These are phyloP conservation scores for Venustoraphidia nigricollis DNA, from an alignment of 2,888 invertebrate species.

Conservation along the genomic window DNA sequence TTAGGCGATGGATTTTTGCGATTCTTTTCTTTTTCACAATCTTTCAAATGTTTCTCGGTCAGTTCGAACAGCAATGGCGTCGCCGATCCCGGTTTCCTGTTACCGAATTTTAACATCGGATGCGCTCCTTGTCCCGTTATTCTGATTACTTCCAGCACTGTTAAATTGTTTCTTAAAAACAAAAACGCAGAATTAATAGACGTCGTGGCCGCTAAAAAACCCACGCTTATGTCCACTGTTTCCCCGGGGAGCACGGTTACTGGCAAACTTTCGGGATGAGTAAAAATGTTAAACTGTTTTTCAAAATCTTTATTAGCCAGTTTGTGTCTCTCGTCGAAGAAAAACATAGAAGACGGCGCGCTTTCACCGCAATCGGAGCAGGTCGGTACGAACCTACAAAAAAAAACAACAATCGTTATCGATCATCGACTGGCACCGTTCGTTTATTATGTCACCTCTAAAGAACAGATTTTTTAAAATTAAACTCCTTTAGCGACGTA, in stretches of 20 bases:
- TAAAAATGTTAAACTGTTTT: constrained; percentile 7
- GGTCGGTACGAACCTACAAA: constrained; percentile 17
- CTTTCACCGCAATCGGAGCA: constrained; percentile 14
- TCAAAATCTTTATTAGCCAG: constrained; percentile 4
- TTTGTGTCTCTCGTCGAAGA: constrained; percentile 9
- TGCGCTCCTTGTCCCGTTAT: constrained; percentile 71
- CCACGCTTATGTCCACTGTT: constrained; percentile 30
- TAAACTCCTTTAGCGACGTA: too few relatives aligned
- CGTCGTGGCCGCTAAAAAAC: constrained; percentile 30
- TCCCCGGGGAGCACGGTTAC: constrained; percentile 42
- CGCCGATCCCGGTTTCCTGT: constrained; percentile 62
- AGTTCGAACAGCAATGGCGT: constrained; percentile 71
- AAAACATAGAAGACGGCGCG: constrained; percentile 10
- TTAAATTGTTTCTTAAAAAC: constrained; percentile 77
- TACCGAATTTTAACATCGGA: constrained; percentile 78
- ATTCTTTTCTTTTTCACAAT: constrained; percentile 31
- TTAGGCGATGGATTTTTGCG: constrained; percentile 35
- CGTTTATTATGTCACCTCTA: too few relatives aligned
- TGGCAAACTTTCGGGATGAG: constrained; percentile 33
- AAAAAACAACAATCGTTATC: constrained; percentile 2
- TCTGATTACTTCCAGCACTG: constrained; percentile 72
- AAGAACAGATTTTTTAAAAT: too few relatives aligned
- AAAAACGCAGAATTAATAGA: constrained; percentile 32
- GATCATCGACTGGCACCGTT: too few relatives aligned
- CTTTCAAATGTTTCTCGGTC: constrained; percentile 37